A percentile compares a stretch with the other conserved stretches of the same genome.
Conservation (phyloP, 2,113 vertebrate species). For the Hucho hucho region DNA sequence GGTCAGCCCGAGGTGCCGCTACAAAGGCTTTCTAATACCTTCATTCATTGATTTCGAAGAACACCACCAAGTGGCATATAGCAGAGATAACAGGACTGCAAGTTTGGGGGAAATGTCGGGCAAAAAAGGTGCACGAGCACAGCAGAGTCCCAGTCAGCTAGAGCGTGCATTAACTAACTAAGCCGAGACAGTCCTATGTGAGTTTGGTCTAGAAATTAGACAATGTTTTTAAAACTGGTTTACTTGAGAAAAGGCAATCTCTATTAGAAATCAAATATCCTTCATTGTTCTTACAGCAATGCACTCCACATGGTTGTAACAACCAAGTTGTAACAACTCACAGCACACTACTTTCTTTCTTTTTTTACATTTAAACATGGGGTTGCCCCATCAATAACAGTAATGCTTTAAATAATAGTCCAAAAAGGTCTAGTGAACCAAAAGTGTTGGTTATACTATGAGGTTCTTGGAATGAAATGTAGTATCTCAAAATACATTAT, state of each 20-base stretch:
- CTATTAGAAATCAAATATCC: not conserved
- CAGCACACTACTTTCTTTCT: no score
- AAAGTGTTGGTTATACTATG: no score
- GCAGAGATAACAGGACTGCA: constrained; percentile 82
- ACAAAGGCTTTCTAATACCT: constrained; percentile 68
- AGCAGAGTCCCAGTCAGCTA: constrained; percentile 23
- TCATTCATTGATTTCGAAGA: constrained; percentile 79
- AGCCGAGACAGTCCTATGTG: not conserved
- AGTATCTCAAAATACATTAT: no score
- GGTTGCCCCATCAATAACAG: no score
- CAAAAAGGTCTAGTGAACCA: no score
- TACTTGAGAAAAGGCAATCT: no score
- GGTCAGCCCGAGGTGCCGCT: constrained; percentile 73
- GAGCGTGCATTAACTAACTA: constrained; percentile 9
- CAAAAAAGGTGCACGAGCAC: not conserved
- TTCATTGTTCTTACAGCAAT: not conserved
- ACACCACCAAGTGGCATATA: constrained; percentile 91
- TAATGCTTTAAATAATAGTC: no score
- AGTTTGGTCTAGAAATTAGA: not conserved
- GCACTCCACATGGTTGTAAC: not conserved
- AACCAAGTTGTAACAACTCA: no score
- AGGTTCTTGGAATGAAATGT: no score
- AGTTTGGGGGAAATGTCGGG: constrained; percentile 40
- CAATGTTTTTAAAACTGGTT: no score
- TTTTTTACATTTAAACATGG: no score